A percentile compares a stretch with the other conserved stretches of the same genome.
These are phyloP conservation scores for Chironomus riparius DNA, from an alignment of 2,888 invertebrate species.

Conservation along the genomic window DNA sequence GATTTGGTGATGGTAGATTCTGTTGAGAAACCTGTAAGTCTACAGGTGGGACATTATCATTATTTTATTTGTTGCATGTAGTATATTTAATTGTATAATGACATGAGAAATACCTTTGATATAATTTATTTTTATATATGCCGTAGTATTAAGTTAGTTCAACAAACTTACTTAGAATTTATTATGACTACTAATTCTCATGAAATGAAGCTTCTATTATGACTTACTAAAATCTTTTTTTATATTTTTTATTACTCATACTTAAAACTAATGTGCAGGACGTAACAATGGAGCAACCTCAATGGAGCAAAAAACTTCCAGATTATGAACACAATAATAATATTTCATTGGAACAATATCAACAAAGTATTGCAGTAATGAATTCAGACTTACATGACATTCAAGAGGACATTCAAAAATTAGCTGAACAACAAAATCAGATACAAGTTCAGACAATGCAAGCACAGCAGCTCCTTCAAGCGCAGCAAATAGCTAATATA, in stretches of 20 bases:
- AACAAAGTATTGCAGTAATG: constrained; percentile 53
- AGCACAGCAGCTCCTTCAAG: constrained; percentile 48
- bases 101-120: too few species aligned
- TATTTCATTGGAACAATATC: constrained; percentile 36
- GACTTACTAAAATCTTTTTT: background rate
- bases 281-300: constrained; percentile 7
- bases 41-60: constrained; percentile 20
- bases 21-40: constrained; percentile 22
- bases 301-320: constrained; percentile 14
- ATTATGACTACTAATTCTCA: too few species aligned
- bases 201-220: background rate
- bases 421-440: constrained; percentile 73
- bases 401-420: constrained; percentile 85
- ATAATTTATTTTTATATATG: too few species aligned
- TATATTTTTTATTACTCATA: background rate
- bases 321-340: constrained; percentile 22
- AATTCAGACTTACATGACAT: constrained; percentile 89
- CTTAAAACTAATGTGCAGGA: background rate
- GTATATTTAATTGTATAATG: background rate
- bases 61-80: background rate
- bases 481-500: constrained; percentile 46
- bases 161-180: too few species aligned
- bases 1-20: constrained; percentile 24
- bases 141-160: too few species aligned
- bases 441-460: constrained; percentile 56